phyloP scores from a whole-genome alignment of 2,888 invertebrate species.

The Kuschelorhynchus macadamiae region DNA sequence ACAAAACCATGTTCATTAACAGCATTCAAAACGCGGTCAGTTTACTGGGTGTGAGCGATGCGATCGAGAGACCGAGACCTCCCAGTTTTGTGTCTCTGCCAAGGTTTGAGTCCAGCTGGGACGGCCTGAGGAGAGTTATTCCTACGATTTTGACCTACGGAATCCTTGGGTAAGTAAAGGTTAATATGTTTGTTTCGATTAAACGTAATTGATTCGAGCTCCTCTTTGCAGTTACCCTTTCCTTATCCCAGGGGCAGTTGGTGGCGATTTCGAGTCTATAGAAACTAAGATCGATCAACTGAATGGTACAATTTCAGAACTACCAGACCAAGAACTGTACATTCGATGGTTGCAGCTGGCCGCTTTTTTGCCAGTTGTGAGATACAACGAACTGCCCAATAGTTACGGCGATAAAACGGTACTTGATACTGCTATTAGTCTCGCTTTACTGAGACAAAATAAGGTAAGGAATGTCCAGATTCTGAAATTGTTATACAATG shows the following conservation, averaged over 20 bases:
- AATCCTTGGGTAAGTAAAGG: constrained; percentile 77
- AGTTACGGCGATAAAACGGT: constrained; percentile 86
- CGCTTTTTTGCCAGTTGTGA: constrained; percentile 91
- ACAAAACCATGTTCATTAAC: constrained; percentile 81
- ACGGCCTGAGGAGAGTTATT: constrained; percentile 78
- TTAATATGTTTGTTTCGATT: background rate
- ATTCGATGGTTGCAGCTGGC: constrained; percentile 93
- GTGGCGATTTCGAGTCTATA: constrained; percentile 85
- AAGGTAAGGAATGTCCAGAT: constrained; percentile 71
- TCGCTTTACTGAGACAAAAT: constrained; percentile 82
- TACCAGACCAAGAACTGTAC: constrained; percentile 87
- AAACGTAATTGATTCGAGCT: background rate
- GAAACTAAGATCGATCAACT: constrained; percentile 67
- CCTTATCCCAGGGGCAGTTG: constrained; percentile 93
- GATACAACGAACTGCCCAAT: constrained; percentile 91
- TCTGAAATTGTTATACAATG: background rate
- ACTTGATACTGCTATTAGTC: constrained; percentile 81
- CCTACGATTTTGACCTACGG: constrained; percentile 91
- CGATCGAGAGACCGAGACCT: constrained; percentile 84
- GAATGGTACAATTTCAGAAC: constrained; percentile 68
- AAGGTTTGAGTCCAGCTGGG: constrained; percentile 91
- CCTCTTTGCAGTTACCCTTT: constrained; percentile 78
- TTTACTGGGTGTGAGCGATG: constrained; percentile 87
- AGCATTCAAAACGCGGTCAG: constrained; percentile 73
- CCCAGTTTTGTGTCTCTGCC: constrained; percentile 91